These are phyloP conservation scores for Ornithorhynchus anatinus DNA, from an alignment of 2,113 vertebrate species.

Conservation along the genomic window DNA sequence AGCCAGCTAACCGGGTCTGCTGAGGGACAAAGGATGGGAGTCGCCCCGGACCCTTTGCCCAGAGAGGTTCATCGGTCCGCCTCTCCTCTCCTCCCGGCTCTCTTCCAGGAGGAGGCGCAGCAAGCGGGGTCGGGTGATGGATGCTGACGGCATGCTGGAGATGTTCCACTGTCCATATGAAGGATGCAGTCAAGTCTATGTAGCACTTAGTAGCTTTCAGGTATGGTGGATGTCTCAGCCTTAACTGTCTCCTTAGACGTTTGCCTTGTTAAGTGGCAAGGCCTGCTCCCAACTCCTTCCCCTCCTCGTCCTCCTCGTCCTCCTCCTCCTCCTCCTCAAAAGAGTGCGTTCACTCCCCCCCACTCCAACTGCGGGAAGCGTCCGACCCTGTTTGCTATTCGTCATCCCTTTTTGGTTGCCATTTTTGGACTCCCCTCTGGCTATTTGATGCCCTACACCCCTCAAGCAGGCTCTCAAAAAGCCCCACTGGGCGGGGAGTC, in stretches of 20 bases:
- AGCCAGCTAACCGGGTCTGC: not conserved
- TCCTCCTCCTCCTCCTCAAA: too few relatives aligned
- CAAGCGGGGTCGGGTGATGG: conserved; percentile 75
- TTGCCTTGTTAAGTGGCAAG: too few relatives aligned
- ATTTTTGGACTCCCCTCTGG: not conserved
- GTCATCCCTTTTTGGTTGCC: not conserved
- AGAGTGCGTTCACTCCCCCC: not conserved
- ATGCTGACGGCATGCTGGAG: conserved; percentile 86
- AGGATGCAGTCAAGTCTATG: conserved; percentile 89
- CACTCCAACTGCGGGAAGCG: too few relatives aligned
- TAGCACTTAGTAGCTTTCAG: conserved; percentile 92
- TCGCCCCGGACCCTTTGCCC: not conserved
- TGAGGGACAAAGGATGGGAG: too few relatives aligned
- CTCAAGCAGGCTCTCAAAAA: not conserved
- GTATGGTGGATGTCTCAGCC: conserved; percentile 44
- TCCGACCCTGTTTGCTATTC: not conserved
- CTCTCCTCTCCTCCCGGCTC: not conserved
- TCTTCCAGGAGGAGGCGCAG: conserved; percentile 79
- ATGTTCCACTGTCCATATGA: conserved; percentile 91
- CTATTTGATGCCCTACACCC: not conserved
- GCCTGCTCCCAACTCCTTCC: too few relatives aligned
- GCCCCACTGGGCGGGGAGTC: not conserved
- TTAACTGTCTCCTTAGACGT: too few relatives aligned
- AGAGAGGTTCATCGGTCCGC: not conserved
- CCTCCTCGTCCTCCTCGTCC: too few relatives aligned